Base-by-base conservation (phyloP, 1,140 invertebrate genomes). In the Polyergus mexicanus region DNA sequence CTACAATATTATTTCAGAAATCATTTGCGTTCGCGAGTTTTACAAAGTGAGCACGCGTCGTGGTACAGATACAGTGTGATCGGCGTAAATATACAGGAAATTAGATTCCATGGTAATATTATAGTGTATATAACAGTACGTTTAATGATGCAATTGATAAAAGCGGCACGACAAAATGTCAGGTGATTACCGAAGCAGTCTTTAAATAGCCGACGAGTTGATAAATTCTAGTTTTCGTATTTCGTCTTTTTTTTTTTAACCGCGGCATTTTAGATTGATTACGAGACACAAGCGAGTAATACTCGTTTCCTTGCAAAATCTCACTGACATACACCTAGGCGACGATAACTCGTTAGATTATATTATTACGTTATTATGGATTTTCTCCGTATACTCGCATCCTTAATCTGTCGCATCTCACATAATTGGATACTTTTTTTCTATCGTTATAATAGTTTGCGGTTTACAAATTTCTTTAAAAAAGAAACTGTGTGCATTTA, bases 101-200 rank as follows among this genome's bases (percentile, higher is more conserved):
- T 74, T 47, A 47, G 38, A 54, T n/a, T 13, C 62, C 19, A 51
- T 56, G 44, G 58, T 44, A 35, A 60, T 63, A 54, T 35, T 25
- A 13, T 32, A 19, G 6, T 19, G 58, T 38, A 8, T 51, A 19
- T 75, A 75, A 84, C 69, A 62, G 56, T 62, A 75, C 44, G 58
- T 62, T 35, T 84, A 84, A 75, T 75, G 56, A 51, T 19, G 69
- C 56, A 58, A 80, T 80, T 80, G 69, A 13, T 32, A 69, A 69
- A 80, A 80, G 22, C 65, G 7, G 63, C 22, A 5, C 77, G 60
- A 25, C 60, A 35, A 80, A 80, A 80, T 80, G 65, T 80, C 77
- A 69, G 38, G 22, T 28, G 41, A 41, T 10, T 63, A 77, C 4
- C 75, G 13, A 13, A 38, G 22, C 32, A 6, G 32, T 8, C 35